Conservation (phyloP, 2,113 vertebrate species). For the Arothron firmamentum region DNA sequence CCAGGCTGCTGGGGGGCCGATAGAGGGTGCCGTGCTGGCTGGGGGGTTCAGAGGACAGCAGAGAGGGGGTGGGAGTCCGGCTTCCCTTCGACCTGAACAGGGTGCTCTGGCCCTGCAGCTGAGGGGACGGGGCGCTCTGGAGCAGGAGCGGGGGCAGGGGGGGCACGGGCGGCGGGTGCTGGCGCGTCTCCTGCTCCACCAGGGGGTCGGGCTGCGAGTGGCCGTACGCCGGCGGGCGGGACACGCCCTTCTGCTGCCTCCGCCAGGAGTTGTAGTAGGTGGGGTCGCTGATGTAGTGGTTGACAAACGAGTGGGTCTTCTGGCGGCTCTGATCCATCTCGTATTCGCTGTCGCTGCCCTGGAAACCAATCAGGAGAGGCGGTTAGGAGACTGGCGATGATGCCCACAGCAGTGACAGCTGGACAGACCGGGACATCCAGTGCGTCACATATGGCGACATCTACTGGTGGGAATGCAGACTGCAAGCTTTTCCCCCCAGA, state of each 20-base stretch:
- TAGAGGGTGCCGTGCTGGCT: conserved; percentile 85
- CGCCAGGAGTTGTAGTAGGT: conserved; percentile 98
- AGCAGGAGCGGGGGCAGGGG: conserved; percentile 72
- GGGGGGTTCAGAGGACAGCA: conserved; percentile 83
- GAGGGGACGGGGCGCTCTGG: conserved; percentile 73
- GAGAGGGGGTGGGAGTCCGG: conserved; percentile 94
- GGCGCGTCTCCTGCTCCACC: conserved; percentile 80
- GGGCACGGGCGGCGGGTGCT: conserved; percentile 73
- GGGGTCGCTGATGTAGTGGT: conserved; percentile 99
- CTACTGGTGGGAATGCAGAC: no score
- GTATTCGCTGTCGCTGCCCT: conserved; percentile 97
- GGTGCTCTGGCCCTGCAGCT: conserved; percentile 83
- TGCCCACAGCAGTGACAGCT: conserved; percentile 9
- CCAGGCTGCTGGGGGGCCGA: conserved; percentile 92
- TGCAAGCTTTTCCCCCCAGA: no score
- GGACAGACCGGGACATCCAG: no score
- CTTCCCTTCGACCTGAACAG: conserved; percentile 92
- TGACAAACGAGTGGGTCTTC: conserved; percentile 97
- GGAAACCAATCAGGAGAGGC: conserved; percentile 11
- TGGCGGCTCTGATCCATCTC: conserved; percentile 87
- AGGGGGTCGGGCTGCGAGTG: conserved; percentile 87
- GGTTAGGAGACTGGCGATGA: neutral
- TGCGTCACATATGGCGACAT: no score
- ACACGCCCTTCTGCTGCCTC: conserved; percentile 95
- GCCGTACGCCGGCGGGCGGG: conserved; percentile 87